phyloP scores from a whole-genome alignment of 2,113 vertebrate genomes.

The Festucalex cinctus region DNA sequence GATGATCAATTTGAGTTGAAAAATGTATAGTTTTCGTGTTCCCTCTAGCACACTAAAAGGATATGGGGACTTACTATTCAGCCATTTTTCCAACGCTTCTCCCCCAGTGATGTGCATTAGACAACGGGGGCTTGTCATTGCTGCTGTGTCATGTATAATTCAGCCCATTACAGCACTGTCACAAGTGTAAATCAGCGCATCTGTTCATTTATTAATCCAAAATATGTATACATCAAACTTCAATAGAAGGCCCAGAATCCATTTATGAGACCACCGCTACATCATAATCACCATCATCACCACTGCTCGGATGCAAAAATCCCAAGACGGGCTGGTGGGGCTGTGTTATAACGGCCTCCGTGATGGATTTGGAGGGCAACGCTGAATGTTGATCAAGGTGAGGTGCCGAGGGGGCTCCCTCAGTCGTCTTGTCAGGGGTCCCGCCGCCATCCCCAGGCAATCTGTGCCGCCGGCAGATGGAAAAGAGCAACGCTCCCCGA shows the following conservation, averaged over 20 bases:
- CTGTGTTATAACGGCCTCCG: conserved; percentile 50
- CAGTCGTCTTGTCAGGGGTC: conserved; percentile 58
- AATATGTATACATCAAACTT: conserved; percentile 40
- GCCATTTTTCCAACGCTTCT: conserved; percentile 3
- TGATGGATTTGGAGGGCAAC: conserved; percentile 66
- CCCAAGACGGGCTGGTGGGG: conserved; percentile 44
- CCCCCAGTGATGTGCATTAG: conserved; percentile 13
- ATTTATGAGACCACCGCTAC: conserved; percentile 33
- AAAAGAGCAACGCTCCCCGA: conserved; percentile 58
- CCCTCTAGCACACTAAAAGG: conserved; percentile 26
- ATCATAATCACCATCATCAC: conserved; percentile 52
- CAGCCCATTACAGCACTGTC: conserved; percentile 24
- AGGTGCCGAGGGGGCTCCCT: conserved; percentile 60
- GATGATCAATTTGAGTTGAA: conserved; percentile 3
- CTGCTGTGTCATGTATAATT: conserved; percentile 39
- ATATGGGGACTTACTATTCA: conserved; percentile 19
- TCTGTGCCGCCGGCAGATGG: conserved; percentile 66
- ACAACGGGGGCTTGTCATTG: background rate
- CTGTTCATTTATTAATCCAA: conserved; percentile 59
- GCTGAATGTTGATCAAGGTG: conserved; percentile 75
- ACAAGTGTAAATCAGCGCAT: conserved; percentile 32
- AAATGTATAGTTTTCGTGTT: conserved; percentile 15
- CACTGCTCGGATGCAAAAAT: conserved; percentile 58
- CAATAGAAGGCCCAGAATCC: conserved; percentile 39
- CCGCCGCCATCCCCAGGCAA: conserved; percentile 67